phyloP scores from a whole-genome alignment of 2,888 invertebrate species.

The Blomia tropicalis region DNA sequence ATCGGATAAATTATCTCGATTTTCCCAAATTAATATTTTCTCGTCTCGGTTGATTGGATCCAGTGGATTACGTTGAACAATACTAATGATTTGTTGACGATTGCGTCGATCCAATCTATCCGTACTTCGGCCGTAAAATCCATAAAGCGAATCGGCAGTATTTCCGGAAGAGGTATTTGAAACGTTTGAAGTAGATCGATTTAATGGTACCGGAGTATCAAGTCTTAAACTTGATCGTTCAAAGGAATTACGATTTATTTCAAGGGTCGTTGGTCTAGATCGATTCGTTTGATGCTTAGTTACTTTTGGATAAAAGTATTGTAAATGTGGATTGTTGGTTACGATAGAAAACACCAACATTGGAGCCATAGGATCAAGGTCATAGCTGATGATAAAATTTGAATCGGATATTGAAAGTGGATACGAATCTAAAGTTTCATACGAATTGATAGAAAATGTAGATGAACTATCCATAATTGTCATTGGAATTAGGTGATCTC shows the following conservation, averaged over 20 bases:
- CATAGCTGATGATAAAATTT: neutral
- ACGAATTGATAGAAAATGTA: neutral
- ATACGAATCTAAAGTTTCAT: neutral
- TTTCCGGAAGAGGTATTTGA: slow-evolving; percentile 41
- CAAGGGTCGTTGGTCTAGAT: neutral
- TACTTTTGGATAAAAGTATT: slow-evolving; percentile 8
- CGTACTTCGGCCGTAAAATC: slow-evolving; percentile 32
- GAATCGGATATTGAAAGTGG: neutral
- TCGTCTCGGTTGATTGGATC: slow-evolving; percentile 23
- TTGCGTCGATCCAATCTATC: slow-evolving; percentile 51
- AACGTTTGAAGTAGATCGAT: slow-evolving; percentile 44
- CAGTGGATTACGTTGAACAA: slow-evolving; percentile 58
- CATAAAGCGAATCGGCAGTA: slow-evolving; percentile 2
- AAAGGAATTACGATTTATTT: neutral
- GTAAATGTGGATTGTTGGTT: too few species aligned
- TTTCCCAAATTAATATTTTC: slow-evolving; percentile 67
- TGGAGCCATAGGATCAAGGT: neutral
- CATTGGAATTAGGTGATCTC: slow-evolving; percentile 2
- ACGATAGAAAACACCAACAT: neutral
- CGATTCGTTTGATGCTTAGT: neutral
- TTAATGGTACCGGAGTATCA: slow-evolving; percentile 22
- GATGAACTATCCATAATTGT: neutral
- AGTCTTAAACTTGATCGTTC: neutral
- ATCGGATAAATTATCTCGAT: slow-evolving; percentile 68
- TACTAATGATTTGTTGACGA: slow-evolving; percentile 52